phyloP scores from a whole-genome alignment of 1,140 invertebrate species.

The Bombus pyrosoma region DNA sequence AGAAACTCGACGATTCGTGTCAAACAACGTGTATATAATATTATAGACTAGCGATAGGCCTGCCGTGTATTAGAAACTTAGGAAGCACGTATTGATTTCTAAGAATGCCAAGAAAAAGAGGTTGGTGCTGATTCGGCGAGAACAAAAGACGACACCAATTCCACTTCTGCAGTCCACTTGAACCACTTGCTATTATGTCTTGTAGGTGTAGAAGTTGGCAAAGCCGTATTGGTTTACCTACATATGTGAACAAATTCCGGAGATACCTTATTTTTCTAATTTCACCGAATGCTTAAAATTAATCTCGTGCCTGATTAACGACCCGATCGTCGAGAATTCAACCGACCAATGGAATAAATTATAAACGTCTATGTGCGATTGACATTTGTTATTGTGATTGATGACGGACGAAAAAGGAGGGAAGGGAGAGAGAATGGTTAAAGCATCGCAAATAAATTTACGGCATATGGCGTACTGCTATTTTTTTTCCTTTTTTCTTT shows the following conservation, averaged over 20 bases:
- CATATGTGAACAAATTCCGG: slow-evolving; percentile 4
- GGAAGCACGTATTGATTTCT: slow-evolving; percentile 59
- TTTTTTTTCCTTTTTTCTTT: background rate
- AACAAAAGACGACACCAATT: slow-evolving; percentile 62
- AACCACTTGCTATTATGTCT: slow-evolving; percentile 55
- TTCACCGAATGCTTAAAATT: background rate
- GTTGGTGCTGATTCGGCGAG: slow-evolving; percentile 65
- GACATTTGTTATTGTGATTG: background rate
- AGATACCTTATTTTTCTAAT: slow-evolving; percentile 10
- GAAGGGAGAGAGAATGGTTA: background rate
- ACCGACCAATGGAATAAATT: background rate
- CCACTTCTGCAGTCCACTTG: slow-evolving; percentile 58
- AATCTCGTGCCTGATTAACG: background rate
- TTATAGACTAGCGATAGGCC: background rate
- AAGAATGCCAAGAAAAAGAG: slow-evolving; percentile 62
- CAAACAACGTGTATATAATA: background rate
- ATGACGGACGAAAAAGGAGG: background rate
- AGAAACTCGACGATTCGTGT: background rate
- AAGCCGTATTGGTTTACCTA: slow-evolving; percentile 48
- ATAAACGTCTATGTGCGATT: background rate
- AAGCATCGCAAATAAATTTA: background rate
- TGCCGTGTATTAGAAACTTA: slow-evolving; percentile 45
- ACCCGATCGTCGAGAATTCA: background rate
- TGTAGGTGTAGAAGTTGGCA: slow-evolving; percentile 47
- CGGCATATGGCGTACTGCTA: background rate